These are phyloP conservation scores for Gymnarchus niloticus DNA, from an alignment of 2,113 vertebrate genomes.

Conservation along the genomic window DNA sequence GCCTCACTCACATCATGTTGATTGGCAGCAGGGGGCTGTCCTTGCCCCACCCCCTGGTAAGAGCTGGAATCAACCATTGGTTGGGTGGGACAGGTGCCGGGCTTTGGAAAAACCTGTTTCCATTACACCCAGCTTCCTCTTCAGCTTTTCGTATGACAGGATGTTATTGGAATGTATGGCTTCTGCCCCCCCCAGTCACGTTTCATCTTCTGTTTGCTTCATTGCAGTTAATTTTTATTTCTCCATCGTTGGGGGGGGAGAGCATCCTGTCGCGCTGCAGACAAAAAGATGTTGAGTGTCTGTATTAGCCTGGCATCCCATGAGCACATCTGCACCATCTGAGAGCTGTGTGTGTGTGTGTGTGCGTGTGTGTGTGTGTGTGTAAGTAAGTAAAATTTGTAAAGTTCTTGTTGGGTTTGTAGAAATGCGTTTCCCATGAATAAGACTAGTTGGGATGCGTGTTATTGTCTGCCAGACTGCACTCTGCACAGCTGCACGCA, in stretches of 20 bases:
- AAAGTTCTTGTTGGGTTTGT: no score
- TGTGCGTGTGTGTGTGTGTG: no score
- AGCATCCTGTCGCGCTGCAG: neutral
- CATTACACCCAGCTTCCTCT: neutral
- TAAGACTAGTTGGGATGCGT: no score
- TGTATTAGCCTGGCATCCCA: neutral
- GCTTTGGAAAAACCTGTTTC: neutral
- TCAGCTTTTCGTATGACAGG: neutral
- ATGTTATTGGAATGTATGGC: constrained; percentile 13
- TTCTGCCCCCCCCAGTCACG: neutral
- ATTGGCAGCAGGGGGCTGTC: neutral
- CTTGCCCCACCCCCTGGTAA: neutral
- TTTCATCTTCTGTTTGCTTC: neutral
- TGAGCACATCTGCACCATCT: neutral
- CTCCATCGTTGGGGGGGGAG: neutral
- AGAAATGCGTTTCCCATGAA: no score
- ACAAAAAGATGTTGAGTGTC: neutral
- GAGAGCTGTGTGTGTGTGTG: no score
- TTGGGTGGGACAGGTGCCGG: neutral
- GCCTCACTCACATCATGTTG: neutral
- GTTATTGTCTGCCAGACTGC: no score
- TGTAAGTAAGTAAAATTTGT: no score
- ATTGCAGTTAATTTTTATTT: neutral
- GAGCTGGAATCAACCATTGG: neutral
- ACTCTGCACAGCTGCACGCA: neutral